Base-by-base conservation (phyloP, 2,797 vertebrate species). In the Spheniscus humboldti region DNA sequence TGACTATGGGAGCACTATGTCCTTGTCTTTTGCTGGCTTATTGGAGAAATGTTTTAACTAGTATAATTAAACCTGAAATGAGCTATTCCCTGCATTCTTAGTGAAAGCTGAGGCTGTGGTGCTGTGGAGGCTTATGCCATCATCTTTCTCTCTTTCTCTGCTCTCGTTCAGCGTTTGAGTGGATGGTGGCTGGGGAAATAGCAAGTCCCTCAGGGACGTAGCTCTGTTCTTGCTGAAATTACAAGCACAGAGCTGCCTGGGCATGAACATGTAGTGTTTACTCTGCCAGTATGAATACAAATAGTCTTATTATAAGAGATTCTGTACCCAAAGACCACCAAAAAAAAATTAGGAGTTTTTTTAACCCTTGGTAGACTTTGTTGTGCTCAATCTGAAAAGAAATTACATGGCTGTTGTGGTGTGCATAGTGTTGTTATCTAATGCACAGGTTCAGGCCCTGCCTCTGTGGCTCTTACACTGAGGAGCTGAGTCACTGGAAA, bases 201-300 rank as follows among this genome's bases (percentile, higher is more conserved):
- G 97, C 94, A 23, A 96, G 96, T 98, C 98, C 98, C 98, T 97
- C 85, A 98, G 98, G 98, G 98, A 98, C 80, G 27, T 86, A 97
- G 97, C 98, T 98, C 96, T 98, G 98, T 98, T 98, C 97, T 98
- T 97, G 97, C 98, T 98, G 98, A 98, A 98, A 98, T 98, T 98
- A 98, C 98, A 98, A 98, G 98, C 97, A 96, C 97, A 97, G 97
- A 98, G 97, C 98, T 98, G 97, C 98, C 98, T 98, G 98, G 98
- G 98, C 98, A 98, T 98, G 98, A 98, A 97, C 98, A 97, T 98
- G 98, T 97, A 98, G 97, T 98, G 98, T 98, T 98, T 98, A 98
- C 98, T 98, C 98, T 98, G 98, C 98, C 98, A 98, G 98, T 97
- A 98, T 98, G 98, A 98, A 98, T 98, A 98, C 98, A 98, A 98